phyloP scores from a whole-genome alignment of 64 coral and sea anemone genomes.

The Exaiptasia diaphana region DNA sequence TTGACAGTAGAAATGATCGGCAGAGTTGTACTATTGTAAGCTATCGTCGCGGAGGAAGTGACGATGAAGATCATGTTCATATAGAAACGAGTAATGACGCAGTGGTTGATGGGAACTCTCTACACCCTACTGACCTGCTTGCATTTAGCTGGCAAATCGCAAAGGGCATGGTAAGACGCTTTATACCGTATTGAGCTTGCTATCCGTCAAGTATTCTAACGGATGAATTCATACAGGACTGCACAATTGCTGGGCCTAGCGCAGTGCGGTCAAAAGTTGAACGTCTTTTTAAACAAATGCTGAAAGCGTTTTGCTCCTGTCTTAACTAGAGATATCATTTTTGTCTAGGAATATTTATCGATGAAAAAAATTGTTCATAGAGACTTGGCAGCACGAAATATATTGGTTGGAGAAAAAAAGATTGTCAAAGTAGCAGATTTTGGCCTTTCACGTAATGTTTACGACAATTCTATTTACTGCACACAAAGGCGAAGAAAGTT shows the following conservation, averaged over 20 bases:
- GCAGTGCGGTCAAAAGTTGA: no score
- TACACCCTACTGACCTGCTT: constrained; percentile 59
- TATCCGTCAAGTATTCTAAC: no score
- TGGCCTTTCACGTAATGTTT: constrained; percentile 27
- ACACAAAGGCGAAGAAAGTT: constrained; percentile 36
- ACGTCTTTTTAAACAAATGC: no score
- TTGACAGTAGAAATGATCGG: no score
- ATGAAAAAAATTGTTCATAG: constrained; percentile 49
- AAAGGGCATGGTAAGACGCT: constrained; percentile 71
- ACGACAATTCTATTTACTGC: constrained; percentile 35
- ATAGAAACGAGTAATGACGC: not conserved
- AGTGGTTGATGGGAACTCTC: constrained; percentile 19
- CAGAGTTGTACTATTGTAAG: not conserved
- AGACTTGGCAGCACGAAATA: constrained; percentile 42
- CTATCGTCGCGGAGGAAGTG: not conserved
- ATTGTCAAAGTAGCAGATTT: constrained; percentile 51
- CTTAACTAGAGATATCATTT: no score
- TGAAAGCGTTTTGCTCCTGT: no score
- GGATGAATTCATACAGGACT: no score
- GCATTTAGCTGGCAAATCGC: constrained; percentile 85
- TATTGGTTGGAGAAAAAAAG: constrained; percentile 43
- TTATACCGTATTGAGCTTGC: no score
- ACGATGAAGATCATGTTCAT: constrained; percentile 7
- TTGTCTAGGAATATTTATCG: constrained; percentile 23
- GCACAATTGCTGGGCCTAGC: no score